A percentile compares a stretch with the other conserved stretches of the same genome.
Evolutionary conservation across 2,113 vertebrate species (phyloP).

Genomic region (Ivindomyrus marchei): DNA sequence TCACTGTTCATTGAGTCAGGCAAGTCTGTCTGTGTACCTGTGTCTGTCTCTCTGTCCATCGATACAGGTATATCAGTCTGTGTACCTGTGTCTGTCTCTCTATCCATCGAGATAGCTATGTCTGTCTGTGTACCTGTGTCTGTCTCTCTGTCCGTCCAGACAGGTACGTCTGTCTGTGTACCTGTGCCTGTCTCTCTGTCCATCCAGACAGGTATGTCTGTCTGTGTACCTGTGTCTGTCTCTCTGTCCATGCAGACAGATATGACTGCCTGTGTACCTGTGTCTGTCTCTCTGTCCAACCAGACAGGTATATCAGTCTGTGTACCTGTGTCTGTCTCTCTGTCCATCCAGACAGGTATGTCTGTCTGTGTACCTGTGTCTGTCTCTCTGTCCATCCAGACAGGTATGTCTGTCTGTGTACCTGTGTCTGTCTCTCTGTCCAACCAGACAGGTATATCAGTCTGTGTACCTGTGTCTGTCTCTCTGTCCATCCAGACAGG

Average conservation of each 20-base stretch:
- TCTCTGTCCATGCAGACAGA: not conserved
- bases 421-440: not conserved
- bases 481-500: not conserved
- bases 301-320: not conserved
- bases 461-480: not conserved
- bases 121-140: not conserved
- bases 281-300: not conserved
- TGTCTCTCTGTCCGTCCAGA: not conserved
- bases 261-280: not conserved
- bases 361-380: not conserved
- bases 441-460: not conserved
- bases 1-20: not conserved
- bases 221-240: not conserved
- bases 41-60: not conserved
- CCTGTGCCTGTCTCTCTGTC: not conserved
- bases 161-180: not conserved
- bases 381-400: not conserved
- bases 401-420: not conserved
- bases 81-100: not conserved
- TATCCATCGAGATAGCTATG: fast-evolving
- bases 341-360: not conserved
- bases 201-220: not conserved
- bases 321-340: not conserved
- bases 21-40: not conserved
- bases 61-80: not conserved